A percentile compares a stretch with the other conserved stretches of the same genome.
phyloP scores from a whole-genome alignment of 2,888 invertebrate species.

The Ectemnius lituratus region DNA sequence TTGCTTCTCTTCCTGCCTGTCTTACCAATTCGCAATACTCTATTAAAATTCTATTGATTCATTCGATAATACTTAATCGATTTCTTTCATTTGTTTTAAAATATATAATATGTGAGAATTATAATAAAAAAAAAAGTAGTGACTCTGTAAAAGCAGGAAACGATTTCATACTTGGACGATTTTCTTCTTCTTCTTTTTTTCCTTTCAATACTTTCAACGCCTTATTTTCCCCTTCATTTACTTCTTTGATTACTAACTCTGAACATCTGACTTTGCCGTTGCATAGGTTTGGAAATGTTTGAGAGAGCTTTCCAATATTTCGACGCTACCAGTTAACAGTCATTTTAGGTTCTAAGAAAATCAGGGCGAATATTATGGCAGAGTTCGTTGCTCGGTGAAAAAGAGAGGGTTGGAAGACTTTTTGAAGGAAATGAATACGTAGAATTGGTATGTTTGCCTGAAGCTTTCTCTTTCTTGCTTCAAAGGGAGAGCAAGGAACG shows the following conservation, averaged over 20 bases:
- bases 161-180: constrained; percentile 56
- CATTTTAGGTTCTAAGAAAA: not conserved
- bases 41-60: no score
- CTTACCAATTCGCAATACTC: no score
- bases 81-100: no score
- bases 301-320: not conserved
- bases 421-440: constrained; percentile 60
- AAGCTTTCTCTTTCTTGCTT: constrained; percentile 45
- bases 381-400: constrained; percentile 14
- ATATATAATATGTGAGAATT: no score
- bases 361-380: not conserved
- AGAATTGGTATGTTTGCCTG: constrained; percentile 66
- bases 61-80: no score
- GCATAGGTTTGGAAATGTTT: not conserved
- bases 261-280: not conserved
- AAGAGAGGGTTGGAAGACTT: constrained; percentile 31
- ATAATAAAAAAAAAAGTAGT: no score
- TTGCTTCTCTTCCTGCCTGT: no score
- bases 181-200: no score
- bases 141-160: constrained; percentile 53
- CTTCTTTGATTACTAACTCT: not conserved
- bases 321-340: not conserved
- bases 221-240: not conserved
- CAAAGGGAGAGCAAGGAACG: constrained; percentile 52
- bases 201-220: not conserved